Evolutionary conservation across 2,113 vertebrate species (phyloP).

Genomic region (Chaetodon trifascialis): DNA sequence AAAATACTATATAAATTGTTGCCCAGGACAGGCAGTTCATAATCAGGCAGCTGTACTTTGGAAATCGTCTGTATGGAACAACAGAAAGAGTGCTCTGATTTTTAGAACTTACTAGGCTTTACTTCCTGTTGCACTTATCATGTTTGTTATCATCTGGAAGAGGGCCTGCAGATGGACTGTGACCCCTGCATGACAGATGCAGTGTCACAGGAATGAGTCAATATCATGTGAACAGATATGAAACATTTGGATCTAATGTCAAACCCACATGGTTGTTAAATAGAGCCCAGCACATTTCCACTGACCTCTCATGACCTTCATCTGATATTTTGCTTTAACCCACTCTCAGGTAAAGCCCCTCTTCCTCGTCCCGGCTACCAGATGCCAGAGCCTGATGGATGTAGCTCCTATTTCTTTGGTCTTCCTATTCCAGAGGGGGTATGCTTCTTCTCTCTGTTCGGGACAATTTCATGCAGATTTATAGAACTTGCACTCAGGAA

Average conservation of each 20-base stretch:
- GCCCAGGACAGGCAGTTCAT: not conserved
- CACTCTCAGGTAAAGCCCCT: conserved; percentile 89
- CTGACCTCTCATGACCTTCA: not conserved
- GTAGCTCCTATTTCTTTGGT: conserved; percentile 93
- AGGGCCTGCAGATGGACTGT: conserved; percentile 64
- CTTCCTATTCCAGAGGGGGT: conserved; percentile 92
- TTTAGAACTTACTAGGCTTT: not conserved
- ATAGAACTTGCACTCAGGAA: not conserved
- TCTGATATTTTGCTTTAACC: not conserved
- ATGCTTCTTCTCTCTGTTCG: conserved; percentile 60
- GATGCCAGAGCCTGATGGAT: conserved; percentile 91
- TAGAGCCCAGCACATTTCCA: not conserved
- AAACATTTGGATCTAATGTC: conserved; percentile 5
- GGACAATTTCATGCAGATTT: not conserved
- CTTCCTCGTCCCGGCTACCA: conserved; percentile 91
- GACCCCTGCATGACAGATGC: conserved; percentile 48
- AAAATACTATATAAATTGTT: not conserved
- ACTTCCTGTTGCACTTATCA: conserved; percentile 23
- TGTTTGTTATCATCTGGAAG: conserved; percentile 50
- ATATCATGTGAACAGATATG: not conserved
- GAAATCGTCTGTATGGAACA: not conserved
- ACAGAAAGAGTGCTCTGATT: not conserved
- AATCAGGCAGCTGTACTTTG: not conserved
- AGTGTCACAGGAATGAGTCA: not conserved
- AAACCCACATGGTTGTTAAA: not conserved